phyloP scores from a whole-genome alignment of 2,888 invertebrate species.

The Tuta absoluta region DNA sequence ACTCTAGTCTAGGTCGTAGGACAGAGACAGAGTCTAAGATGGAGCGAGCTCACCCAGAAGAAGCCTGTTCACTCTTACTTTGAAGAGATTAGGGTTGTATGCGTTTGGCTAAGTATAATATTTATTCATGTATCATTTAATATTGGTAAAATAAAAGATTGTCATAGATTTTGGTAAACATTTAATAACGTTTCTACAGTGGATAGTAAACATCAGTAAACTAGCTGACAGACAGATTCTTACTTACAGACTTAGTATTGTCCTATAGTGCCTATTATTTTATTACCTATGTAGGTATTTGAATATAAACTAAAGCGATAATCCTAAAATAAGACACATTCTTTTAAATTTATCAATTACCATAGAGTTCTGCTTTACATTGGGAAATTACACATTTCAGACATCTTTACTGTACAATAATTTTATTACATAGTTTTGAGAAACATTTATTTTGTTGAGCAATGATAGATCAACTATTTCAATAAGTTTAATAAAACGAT shows the following conservation, averaged over 20 bases:
- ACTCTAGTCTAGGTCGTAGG: too few species aligned
- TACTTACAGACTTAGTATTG: background rate
- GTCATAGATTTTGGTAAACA: background rate
- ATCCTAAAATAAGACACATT: too few species aligned
- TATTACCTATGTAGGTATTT: background rate
- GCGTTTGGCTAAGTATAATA: too few species aligned
- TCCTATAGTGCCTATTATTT: background rate
- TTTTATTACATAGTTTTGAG: background rate
- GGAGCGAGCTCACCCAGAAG: too few species aligned
- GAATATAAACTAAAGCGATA: too few species aligned
- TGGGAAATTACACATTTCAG: too few species aligned
- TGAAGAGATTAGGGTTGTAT: too few species aligned
- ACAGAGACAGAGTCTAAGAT: too few species aligned
- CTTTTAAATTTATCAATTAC: too few species aligned
- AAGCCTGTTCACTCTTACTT: too few species aligned
- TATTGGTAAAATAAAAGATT: background rate
- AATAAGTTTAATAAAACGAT: background rate
- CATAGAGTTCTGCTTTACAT: too few species aligned
- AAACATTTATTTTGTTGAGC: background rate
- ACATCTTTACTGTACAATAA: background rate
- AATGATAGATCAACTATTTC: background rate
- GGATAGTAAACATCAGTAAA: conserved; percentile 12
- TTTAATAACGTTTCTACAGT: conserved; percentile 12
- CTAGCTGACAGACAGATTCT: conserved; percentile 10
- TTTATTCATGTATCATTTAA: too few species aligned